A percentile compares a stretch with the other conserved stretches of the same genome.
These are phyloP conservation scores for Cantharis flavilabris DNA, from an alignment of 2,888 invertebrate species.

Conservation along the genomic window DNA sequence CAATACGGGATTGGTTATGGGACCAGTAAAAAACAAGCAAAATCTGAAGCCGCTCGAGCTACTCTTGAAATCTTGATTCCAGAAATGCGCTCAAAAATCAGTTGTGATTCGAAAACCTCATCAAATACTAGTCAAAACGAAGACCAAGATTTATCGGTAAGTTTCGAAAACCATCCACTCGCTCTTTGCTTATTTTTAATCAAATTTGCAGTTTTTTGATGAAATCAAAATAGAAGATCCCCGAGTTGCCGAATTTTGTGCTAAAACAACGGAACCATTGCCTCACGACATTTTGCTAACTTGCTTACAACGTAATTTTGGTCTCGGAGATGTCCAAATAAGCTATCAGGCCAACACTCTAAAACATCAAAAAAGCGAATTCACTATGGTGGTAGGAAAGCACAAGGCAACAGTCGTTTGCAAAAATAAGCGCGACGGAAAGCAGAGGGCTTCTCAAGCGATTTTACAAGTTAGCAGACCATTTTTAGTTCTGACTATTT, in stretches of 20 bases:
- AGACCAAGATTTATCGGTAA: conserved; percentile 60
- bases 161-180: conserved; percentile 11
- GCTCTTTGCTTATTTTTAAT: not conserved
- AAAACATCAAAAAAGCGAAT: conserved; percentile 90
- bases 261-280: conserved; percentile 93
- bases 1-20: conserved; percentile 94
- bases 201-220: conserved; percentile 79
- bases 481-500: not conserved
- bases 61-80: conserved; percentile 92
- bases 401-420: conserved; percentile 90
- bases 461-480: conserved; percentile 75
- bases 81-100: conserved; percentile 83
- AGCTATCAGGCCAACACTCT: conserved; percentile 80
- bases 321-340: conserved; percentile 86
- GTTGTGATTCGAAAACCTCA: conserved; percentile 62
- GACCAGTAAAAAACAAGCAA: conserved; percentile 94
- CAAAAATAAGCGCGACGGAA: conserved; percentile 95
- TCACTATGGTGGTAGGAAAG: conserved; percentile 93
- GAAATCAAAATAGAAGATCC: conserved; percentile 93
- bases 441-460: conserved; percentile 93
- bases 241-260: conserved; percentile 91
- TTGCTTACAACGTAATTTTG: conserved; percentile 90
- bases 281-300: conserved; percentile 93
- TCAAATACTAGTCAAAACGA: conserved; percentile 54
- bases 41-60: conserved; percentile 88